These are phyloP conservation scores for Setipinna tenuifilis DNA, from an alignment of 2,797 vertebrate genomes.

Conservation along the genomic window DNA sequence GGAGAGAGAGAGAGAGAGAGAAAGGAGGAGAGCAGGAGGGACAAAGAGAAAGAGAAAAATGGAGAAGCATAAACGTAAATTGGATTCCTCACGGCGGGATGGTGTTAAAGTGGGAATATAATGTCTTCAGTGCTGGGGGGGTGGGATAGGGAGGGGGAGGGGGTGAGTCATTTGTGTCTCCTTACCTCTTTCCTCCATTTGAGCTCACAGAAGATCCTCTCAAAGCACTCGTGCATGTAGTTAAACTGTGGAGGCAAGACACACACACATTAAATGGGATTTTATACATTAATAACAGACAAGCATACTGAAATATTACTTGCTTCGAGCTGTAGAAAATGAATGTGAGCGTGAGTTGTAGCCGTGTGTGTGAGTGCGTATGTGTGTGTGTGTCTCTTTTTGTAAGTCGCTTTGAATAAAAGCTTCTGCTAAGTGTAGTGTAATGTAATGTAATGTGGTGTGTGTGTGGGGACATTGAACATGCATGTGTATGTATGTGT, in stretches of 20 bases:
- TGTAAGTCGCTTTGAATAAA: no score
- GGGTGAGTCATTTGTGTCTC: conserved; percentile 60
- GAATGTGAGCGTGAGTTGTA: no score
- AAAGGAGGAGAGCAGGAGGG: background rate
- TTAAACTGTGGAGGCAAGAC: conserved; percentile 81
- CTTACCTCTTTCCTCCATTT: conserved; percentile 98
- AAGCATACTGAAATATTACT: background rate
- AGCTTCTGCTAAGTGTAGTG: no score
- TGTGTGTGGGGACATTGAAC: no score
- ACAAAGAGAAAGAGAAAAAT: no score
- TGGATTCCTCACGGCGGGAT: background rate
- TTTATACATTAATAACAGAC: background rate
- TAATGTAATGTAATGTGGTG: no score
- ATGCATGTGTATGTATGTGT: background rate
- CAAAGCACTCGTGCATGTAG: conserved; percentile 99
- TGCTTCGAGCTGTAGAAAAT: no score
- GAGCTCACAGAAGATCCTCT: conserved; percentile 96
- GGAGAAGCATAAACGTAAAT: background rate
- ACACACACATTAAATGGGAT: background rate
- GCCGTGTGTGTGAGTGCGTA: background rate
- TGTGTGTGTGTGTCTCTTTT: background rate
- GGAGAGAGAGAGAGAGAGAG: background rate
- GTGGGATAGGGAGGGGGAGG: conserved; percentile 59
- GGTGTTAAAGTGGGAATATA: background rate
- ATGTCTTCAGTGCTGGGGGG: conserved; percentile 20